phyloP scores from a whole-genome alignment of 1,140 invertebrate genomes.

The Drosophila baimaii region DNA sequence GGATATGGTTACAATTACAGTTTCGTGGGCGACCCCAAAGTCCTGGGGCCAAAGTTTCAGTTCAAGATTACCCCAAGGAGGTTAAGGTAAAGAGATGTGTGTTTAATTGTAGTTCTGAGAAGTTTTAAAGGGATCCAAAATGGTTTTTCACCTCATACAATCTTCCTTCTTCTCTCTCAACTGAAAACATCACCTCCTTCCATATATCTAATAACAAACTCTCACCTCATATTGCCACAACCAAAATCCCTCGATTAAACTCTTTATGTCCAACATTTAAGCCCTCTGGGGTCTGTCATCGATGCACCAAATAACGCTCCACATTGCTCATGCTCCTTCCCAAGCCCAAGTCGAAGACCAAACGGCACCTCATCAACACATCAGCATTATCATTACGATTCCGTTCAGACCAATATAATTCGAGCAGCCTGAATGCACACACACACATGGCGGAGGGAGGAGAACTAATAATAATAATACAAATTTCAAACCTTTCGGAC shows the following conservation, averaged over 20 bases:
- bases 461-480: constrained; percentile 58
- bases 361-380: constrained; percentile 81
- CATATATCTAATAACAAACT: constrained; percentile 9
- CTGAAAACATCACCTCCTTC: constrained; percentile 1
- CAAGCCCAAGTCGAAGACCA: constrained; percentile 41
- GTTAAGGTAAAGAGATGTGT: not conserved
- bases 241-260: constrained; percentile 37
- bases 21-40: constrained; percentile 10
- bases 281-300: constrained; percentile 28
- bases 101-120: constrained; percentile 15
- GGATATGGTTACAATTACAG: constrained; percentile 55
- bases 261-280: constrained; percentile 33
- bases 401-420: constrained; percentile 48
- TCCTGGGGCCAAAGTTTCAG: constrained; percentile 48
- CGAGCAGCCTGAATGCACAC: too few species aligned
- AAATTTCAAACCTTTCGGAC: constrained; percentile 50
- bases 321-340: constrained; percentile 47
- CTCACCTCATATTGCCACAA: constrained; percentile 5
- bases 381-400: constrained; percentile 78
- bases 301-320: constrained; percentile 49
- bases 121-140: not conserved
- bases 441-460: constrained; percentile 18
- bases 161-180: not conserved
- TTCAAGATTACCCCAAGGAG: constrained; percentile 20
- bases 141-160: not conserved